phyloP scores from a whole-genome alignment of 2,888 invertebrate genomes.

The Choreutis nemorana region DNA sequence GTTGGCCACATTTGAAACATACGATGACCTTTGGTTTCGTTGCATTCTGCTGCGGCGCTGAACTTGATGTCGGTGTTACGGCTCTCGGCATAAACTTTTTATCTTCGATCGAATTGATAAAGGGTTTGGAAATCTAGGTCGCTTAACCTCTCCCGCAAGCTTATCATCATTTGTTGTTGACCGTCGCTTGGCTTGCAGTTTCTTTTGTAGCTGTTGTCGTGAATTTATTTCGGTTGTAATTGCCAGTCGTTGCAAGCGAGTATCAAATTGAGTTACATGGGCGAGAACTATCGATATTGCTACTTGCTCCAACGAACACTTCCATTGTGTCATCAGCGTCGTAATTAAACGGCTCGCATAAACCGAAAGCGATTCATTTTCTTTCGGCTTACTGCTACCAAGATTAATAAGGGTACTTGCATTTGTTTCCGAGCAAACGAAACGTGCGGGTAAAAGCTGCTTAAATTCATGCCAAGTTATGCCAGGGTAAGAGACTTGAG shows the following conservation, averaged over 20 bases:
- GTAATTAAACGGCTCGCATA: slow-evolving; percentile 9
- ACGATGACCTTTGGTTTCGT: slow-evolving; percentile 3
- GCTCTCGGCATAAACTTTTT: not conserved
- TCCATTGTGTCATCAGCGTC: slow-evolving; percentile 5
- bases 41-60: not conserved
- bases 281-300: slow-evolving; percentile 6
- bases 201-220: slow-evolving; percentile 7
- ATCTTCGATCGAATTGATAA: not conserved
- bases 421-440: slow-evolving; percentile 7
- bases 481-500: slow-evolving; percentile 7
- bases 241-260: slow-evolving; percentile 7
- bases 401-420: slow-evolving; percentile 9
- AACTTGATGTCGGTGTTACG: not conserved
- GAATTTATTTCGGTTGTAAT: slow-evolving; percentile 7
- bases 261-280: slow-evolving; percentile 5
- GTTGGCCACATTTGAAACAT: slow-evolving; percentile 6
- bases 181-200: slow-evolving; percentile 6
- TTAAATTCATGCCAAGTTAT: slow-evolving; percentile 10
- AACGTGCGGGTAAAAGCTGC: slow-evolving; percentile 8
- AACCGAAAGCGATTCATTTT: slow-evolving; percentile 7
- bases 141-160: not conserved
- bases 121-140: no score
- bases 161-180: not conserved
- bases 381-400: slow-evolving; percentile 4
- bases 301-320: slow-evolving; percentile 4